Evolutionary conservation across 2,113 vertebrate genomes (phyloP).

Genomic region (Varanus salvator): DNA sequence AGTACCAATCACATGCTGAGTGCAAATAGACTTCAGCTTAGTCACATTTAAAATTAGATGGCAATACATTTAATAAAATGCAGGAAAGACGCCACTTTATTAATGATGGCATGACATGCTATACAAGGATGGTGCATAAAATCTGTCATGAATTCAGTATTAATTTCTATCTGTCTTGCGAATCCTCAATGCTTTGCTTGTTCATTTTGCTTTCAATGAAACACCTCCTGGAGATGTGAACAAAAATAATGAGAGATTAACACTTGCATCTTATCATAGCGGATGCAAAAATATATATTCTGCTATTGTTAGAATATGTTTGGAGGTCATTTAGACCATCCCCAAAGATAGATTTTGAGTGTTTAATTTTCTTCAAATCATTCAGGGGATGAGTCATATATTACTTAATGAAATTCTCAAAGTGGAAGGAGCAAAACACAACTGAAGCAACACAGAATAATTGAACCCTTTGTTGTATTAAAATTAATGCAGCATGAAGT

Average conservation of each 20-base stretch:
- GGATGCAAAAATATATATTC: no score
- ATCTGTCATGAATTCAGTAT: no score
- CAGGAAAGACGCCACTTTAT: neutral
- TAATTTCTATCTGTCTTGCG: no score
- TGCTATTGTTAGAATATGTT: no score
- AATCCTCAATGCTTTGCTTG: no score
- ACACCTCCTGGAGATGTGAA: no score
- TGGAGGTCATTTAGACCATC: no score
- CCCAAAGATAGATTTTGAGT: neutral
- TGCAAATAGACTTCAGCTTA: neutral
- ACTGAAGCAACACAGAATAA: neutral
- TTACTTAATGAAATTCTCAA: neutral
- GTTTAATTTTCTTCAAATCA: neutral
- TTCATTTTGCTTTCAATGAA: no score
- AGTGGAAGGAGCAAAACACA: neutral
- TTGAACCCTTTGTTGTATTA: neutral
- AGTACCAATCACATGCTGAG: neutral
- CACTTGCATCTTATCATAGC: no score
- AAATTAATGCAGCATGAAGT: neutral
- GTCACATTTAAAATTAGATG: neutral
- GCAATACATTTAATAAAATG: neutral
- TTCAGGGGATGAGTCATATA: neutral
- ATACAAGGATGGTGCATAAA: no score
- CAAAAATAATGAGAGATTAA: no score
- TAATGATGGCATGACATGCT: neutral